Evolutionary conservation across 1,140 invertebrate genomes (phyloP), one percentile per base, ranked within the genome.

Genomic region (Danaus melanippus): DNA sequence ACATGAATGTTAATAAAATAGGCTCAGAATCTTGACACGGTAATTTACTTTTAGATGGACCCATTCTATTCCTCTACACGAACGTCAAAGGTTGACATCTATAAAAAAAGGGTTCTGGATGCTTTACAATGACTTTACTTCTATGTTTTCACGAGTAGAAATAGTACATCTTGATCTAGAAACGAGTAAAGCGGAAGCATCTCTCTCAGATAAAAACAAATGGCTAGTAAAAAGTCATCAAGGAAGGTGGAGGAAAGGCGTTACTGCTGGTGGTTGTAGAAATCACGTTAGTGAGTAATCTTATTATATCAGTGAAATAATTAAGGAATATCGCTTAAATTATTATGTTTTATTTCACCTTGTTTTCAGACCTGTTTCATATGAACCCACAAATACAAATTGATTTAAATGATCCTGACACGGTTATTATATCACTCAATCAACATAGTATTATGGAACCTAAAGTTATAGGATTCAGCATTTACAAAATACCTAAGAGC

Each of bases 401-500:
- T 8, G 90, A 93, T 32, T 79, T 97, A 2, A 92, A 91, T 60
- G 95, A 96, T 75, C 50, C 60, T 5, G 94, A 96, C 75, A 94
- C 96, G 70, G 91, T 96, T 1, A 91, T 97, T 9, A 92, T 97
- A 40, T 96, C 95, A 0, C 81, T 97, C 8, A 95, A 96, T 81
- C 96, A 97, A 71, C 95, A 97, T 76, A 95, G 93, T 39, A 94
- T 96, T 46, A 93, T 96, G 88, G 95, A 97, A 76, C 95, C 95
- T 7, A 96, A 97, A 88, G 95, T 97, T 0, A 95, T 97, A 64
- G 96, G 96, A n/a, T 97, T 97, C 75, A 96, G 95, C 43, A 92
- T 95, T 10, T 97, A 97, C 76, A 92, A 92, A 45, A 87, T 94
- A 66, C 82, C 70, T 9, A 86, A 88, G 17, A 76, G 78, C n/a